Conservation (phyloP, 53 echinoderm and acorn worm genomes). For the Zoroaster sp. region DNA sequence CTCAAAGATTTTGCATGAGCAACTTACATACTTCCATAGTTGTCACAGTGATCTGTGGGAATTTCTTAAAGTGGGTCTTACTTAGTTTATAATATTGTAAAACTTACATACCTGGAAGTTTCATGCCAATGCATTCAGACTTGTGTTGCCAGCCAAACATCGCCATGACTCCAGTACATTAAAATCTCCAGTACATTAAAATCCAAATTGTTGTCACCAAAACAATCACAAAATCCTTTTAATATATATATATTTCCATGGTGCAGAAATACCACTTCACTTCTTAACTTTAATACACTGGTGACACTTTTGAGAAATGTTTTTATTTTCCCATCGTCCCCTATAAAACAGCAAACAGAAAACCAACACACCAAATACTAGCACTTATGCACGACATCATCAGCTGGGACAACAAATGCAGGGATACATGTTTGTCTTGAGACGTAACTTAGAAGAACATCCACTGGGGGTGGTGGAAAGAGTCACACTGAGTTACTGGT, state of each 20-base stretch:
- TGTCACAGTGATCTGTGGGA: no score
- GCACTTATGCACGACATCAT: neutral
- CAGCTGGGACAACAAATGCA: conserved; percentile 20
- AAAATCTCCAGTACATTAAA: neutral
- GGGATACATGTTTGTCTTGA: conserved; percentile 9
- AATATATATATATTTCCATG: neutral
- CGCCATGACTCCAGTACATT: conserved; percentile 31
- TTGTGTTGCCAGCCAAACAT: conserved; percentile 70
- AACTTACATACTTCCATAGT: no score
- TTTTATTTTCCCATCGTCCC: neutral
- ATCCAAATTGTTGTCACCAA: neutral
- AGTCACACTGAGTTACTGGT: conserved; percentile 11
- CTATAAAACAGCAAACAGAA: neutral
- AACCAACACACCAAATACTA: neutral
- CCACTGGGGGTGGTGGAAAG: conserved; percentile 32
- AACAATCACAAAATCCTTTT: neutral
- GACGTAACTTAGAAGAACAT: conserved; percentile 5
- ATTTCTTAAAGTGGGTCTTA: no score
- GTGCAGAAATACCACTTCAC: neutral
- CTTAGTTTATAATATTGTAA: no score
- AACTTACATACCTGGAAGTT: conserved; percentile 61
- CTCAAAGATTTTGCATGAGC: no score
- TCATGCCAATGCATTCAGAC: conserved; percentile 64
- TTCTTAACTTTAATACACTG: neutral
- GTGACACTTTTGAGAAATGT: neutral